These are phyloP conservation scores for Rhyacophila evoluta DNA, from an alignment of 2,888 invertebrate species.

Conservation along the genomic window DNA sequence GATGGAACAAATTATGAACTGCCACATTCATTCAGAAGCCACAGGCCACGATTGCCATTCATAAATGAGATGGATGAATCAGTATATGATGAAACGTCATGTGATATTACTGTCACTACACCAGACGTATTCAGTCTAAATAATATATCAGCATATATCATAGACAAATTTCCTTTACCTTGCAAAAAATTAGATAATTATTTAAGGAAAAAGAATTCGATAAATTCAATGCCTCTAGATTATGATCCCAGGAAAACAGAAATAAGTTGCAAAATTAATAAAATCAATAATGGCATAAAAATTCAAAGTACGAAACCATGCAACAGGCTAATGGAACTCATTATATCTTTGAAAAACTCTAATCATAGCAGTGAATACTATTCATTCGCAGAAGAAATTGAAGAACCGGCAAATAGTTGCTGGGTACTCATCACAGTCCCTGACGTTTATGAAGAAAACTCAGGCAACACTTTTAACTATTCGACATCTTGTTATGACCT, in stretches of 20 bases:
- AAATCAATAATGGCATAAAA: neutral
- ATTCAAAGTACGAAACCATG: neutral
- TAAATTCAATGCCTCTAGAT: neutral
- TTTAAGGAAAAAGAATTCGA: neutral
- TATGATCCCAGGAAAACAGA: neutral
- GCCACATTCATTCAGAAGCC: neutral
- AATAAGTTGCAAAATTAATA: neutral
- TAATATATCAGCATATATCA: neutral
- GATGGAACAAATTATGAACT: neutral
- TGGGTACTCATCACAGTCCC: neutral
- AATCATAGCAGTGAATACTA: neutral
- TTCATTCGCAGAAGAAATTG: neutral
- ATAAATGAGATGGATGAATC: neutral
- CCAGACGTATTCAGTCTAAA: neutral
- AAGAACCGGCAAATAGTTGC: neutral
- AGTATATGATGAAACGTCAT: neutral
- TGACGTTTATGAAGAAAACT: neutral
- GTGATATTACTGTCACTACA: neutral
- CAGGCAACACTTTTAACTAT: neutral
- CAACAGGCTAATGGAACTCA: neutral
- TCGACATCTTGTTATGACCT: neutral
- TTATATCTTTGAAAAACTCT: neutral
- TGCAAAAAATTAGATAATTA: neutral
- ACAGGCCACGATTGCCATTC: neutral
- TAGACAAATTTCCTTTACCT: neutral